A percentile compares a stretch with the other conserved stretches of the same genome.
phyloP scores from a whole-genome alignment of 2,113 vertebrate genomes.

The Chitala chitala region DNA sequence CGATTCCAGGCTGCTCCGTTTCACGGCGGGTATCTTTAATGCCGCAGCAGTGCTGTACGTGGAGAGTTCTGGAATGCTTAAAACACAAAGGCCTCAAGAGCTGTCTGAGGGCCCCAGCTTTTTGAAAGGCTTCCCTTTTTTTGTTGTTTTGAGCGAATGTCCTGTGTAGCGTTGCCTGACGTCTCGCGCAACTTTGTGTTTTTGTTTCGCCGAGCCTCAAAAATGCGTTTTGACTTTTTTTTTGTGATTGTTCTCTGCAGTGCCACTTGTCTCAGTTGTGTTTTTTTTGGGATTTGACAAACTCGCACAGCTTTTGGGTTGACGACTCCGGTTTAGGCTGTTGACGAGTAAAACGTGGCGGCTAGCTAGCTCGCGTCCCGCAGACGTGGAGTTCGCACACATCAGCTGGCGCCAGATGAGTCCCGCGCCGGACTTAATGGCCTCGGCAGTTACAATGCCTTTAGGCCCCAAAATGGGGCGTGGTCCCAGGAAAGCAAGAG shows the following conservation, averaged over 20 bases:
- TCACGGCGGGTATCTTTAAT: slow-evolving; percentile 39
- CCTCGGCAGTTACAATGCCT: background rate
- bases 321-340: too few species aligned
- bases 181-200: too few species aligned
- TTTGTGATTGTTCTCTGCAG: slow-evolving; percentile 55
- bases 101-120: slow-evolving; percentile 47
- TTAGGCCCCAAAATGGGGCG: background rate
- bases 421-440: background rate
- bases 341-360: too few species aligned
- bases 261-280: slow-evolving; percentile 53
- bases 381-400: too few species aligned
- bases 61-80: slow-evolving; percentile 49
- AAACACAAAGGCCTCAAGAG: slow-evolving; percentile 38
- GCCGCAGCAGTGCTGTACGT: slow-evolving; percentile 28
- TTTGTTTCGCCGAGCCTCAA: too few species aligned
- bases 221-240: slow-evolving; percentile 52
- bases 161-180: slow-evolving; percentile 53
- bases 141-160: slow-evolving; percentile 54
- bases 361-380: too few species aligned
- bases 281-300: slow-evolving; percentile 45
- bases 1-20: slow-evolving; percentile 36
- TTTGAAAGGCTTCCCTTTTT: slow-evolving; percentile 45
- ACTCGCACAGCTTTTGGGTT: slow-evolving; percentile 35
- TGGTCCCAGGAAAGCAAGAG: background rate
- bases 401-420: too few species aligned